Evolutionary conservation across 2,113 vertebrate species (phyloP).

Genomic region (Engraulis encrasicolus): DNA sequence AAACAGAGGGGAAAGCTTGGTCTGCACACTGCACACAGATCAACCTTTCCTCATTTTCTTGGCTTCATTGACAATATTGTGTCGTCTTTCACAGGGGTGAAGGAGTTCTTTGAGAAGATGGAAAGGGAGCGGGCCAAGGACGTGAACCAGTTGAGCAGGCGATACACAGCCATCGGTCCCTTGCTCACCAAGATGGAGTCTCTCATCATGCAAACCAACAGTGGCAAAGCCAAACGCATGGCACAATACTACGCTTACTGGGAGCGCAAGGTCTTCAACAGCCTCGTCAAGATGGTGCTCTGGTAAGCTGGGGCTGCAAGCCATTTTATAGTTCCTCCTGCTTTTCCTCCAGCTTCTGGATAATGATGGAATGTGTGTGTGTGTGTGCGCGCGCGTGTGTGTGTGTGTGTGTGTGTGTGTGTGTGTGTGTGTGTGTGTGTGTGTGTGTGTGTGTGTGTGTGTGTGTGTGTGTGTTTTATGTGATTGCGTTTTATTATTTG

Average conservation of each 20-base stretch:
- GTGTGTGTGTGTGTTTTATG: background rate
- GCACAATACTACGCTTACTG: slow-evolving; percentile 84
- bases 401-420: no score
- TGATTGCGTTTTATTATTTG: slow-evolving; percentile 8
- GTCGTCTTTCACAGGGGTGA: slow-evolving; percentile 72
- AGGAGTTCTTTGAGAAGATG: slow-evolving; percentile 86
- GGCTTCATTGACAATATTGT: background rate
- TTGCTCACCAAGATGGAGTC: slow-evolving; percentile 86
- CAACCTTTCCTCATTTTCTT: no score
- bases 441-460: no score
- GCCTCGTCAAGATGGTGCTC: slow-evolving; percentile 82
- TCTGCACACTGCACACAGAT: no score
- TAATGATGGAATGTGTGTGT: no score
- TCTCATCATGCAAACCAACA: slow-evolving; percentile 80
- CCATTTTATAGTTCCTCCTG: no score
- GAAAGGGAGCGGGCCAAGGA: slow-evolving; percentile 80
- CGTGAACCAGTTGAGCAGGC: slow-evolving; percentile 74
- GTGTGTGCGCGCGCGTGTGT: no score
- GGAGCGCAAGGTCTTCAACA: slow-evolving; percentile 84
- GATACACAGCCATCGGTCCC: slow-evolving; percentile 82
- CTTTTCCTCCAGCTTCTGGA: no score
- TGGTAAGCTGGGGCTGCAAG: no score
- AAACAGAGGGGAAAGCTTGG: no score
- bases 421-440: no score
- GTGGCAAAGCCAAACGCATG: slow-evolving; percentile 81